Base-by-base conservation (phyloP, 2,113 vertebrate genomes). In the Chamaetylas fuelleborni region DNA sequence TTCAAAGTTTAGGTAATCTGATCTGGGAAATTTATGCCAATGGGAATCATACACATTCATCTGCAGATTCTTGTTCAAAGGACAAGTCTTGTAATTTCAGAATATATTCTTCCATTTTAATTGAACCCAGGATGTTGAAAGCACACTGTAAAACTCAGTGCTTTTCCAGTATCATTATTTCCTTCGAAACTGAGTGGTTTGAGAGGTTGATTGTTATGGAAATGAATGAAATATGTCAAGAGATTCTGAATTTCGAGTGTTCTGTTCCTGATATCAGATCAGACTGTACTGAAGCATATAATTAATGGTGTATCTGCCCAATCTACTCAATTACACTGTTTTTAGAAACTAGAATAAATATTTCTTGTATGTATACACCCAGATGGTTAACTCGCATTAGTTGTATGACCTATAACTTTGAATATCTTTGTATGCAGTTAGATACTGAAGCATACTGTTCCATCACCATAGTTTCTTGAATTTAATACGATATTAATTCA, bases 131-230 rank as follows among this genome's bases (percentile, higher is more conserved):
- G 69, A 71, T 83, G 47, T 64, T 90, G 51, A 95, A 93, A 91
- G 64, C 28, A 58, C 6, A 56, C 47, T 58, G 82, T 58, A 83
- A 77, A 96, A 85, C 19, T 77, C 64, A 71, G 28, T 62, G 40
- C 12, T 86, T 83, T 88, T 34, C 60, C 85, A 60, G 40, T 33
- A 48, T 56, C 90, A 70, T 90, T 86, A 90, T 78, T 90, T 90
- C 42, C 58, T 93, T 58, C 64, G 3, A 73, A 86, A 94, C 51
- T 22, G 93, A 82, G 66, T 73, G 64, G 51, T 72, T 83, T 74
- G 92, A 96, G 73, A 80, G 45, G 70, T 33, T 87, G 83, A 92
- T 95, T 95, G 94, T 96, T 85, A 95, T 86, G 67, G 72, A 96
- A 96, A 94, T 92, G 60, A 90, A 76, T 29, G 51, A 92, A 92